phyloP scores from a whole-genome alignment of 2,797 vertebrate genomes.

The Chaunax sp. region DNA sequence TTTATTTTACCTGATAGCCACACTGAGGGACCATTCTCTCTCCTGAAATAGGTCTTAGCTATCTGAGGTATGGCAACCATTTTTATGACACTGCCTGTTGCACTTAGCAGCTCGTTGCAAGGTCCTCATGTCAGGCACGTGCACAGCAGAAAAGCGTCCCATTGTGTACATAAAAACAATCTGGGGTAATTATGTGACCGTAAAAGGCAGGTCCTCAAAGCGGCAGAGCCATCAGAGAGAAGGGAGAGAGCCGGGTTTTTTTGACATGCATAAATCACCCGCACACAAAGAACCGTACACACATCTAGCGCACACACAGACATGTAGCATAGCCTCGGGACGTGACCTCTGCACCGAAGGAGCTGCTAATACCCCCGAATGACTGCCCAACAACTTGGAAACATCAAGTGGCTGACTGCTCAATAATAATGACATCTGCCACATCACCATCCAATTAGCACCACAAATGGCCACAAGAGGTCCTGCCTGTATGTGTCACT shows the following conservation, averaged over 20 bases:
- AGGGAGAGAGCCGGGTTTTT: conserved; percentile 37
- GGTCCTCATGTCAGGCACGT: conserved; percentile 49
- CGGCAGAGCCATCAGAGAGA: conserved; percentile 50
- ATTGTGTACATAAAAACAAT: conserved; percentile 72
- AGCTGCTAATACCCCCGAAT: conserved; percentile 83
- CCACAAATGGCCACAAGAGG: conserved; percentile 77
- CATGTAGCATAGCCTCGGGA: conserved; percentile 45
- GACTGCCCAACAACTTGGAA: conserved; percentile 79
- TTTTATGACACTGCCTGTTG: conserved; percentile 69
- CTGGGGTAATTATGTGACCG: conserved; percentile 67
- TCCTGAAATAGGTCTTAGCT: conserved; percentile 46
- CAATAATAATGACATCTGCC: conserved; percentile 82
- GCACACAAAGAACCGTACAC: conserved; percentile 12
- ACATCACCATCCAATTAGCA: conserved; percentile 77
- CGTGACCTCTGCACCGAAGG: conserved; percentile 77
- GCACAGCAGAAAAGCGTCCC: conserved; percentile 41
- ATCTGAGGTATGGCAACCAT: conserved; percentile 63
- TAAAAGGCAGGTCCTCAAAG: conserved; percentile 64
- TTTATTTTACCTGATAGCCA: conserved; percentile 77
- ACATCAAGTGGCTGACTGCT: conserved; percentile 78
- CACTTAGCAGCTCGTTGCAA: conserved; percentile 67
- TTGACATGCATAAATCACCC: conserved; percentile 63
- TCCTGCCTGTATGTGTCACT: conserved; percentile 60
- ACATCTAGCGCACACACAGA: conserved; percentile 41
- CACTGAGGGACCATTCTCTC: conserved; percentile 70